Conservation (phyloP, 2,113 vertebrate species). For the Glareola pratincola region DNA sequence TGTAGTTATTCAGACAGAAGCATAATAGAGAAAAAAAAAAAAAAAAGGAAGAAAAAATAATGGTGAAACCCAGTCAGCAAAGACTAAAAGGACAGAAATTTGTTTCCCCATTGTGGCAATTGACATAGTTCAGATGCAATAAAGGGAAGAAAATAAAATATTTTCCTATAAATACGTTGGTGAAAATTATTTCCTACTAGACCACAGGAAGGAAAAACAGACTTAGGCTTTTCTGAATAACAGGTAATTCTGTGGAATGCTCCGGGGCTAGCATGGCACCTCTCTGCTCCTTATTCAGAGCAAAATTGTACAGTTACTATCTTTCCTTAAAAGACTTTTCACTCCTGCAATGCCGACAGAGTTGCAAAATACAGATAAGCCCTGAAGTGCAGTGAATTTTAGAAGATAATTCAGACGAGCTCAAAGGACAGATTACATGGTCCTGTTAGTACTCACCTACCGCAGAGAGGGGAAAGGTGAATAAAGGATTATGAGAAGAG, state of each 20-base stretch:
- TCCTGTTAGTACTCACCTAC: neutral
- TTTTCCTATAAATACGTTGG: neutral
- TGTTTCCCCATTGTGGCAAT: neutral
- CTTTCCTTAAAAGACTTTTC: neutral
- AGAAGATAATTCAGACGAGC: neutral
- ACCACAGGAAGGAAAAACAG: neutral
- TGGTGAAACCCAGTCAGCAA: neutral
- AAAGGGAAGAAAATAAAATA: neutral
- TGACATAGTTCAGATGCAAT: neutral
- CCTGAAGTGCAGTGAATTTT: neutral
- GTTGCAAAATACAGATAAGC: neutral
- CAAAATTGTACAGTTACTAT: neutral
- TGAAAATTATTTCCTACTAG: neutral
- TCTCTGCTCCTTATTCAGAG: neutral
- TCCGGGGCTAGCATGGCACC: neutral
- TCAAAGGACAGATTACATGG: neutral
- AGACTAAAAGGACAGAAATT: neutral
- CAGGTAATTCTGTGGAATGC: neutral
- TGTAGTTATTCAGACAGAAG: neutral
- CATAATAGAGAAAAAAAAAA: neutral
- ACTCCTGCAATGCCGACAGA: neutral
- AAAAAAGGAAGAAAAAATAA: accelerated
- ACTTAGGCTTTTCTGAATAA: neutral
- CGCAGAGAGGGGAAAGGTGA: neutral
- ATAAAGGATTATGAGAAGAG: neutral